phyloP scores from a whole-genome alignment of 2,888 invertebrate genomes.

The Sylvicola cinctus region DNA sequence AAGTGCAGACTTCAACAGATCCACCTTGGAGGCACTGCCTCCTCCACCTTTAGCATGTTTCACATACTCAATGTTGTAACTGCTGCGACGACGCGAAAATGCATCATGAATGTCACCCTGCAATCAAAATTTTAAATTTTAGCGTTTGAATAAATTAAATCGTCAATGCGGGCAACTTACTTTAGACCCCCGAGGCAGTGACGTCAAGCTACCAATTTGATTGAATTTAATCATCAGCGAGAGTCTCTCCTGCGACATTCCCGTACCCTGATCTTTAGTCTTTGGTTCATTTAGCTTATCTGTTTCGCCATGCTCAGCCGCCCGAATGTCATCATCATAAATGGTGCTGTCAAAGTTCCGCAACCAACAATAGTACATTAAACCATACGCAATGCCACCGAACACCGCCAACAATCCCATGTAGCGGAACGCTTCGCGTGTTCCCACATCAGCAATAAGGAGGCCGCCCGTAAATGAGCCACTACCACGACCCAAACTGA shows the following conservation, averaged over 20 bases:
- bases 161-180: constrained; percentile 27
- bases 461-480: constrained; percentile 65
- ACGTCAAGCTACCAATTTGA: constrained; percentile 52
- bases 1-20: constrained; percentile 44
- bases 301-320: constrained; percentile 33
- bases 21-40: constrained; percentile 32
- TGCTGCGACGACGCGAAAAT: constrained; percentile 24
- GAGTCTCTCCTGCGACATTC: constrained; percentile 48
- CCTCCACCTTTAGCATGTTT: constrained; percentile 18
- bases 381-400: constrained; percentile 46
- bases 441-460: constrained; percentile 53
- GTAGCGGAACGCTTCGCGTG: constrained; percentile 53
- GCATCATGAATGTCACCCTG: constrained; percentile 26
- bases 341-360: constrained; percentile 32
- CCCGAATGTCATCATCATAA: constrained; percentile 13
- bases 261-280: constrained; percentile 45
- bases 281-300: constrained; percentile 42
- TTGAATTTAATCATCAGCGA: constrained; percentile 57
- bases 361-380: constrained; percentile 52
- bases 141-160: neutral
- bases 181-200: constrained; percentile 41
- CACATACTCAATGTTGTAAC: constrained; percentile 25
- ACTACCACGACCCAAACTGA: constrained; percentile 66
- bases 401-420: constrained; percentile 56
- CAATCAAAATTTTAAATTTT: constrained; percentile 3